Evolutionary conservation across 2,113 vertebrate species (phyloP).

Genomic region (Gobio gobio): DNA sequence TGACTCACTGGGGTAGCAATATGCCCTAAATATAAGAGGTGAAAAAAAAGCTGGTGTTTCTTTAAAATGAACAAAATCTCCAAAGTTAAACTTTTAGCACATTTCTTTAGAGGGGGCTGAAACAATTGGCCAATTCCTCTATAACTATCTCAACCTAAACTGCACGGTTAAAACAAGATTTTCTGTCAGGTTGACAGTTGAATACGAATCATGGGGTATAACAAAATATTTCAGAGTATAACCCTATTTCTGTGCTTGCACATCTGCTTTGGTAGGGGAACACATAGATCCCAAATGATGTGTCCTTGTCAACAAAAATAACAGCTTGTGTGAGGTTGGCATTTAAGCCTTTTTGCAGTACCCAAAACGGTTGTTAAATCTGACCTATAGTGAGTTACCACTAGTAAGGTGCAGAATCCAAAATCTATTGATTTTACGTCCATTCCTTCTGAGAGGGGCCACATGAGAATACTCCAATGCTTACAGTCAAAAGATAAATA

Average conservation of each 20-base stretch:
- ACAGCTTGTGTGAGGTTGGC: slow-evolving; percentile 29
- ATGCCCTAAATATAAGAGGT: not conserved
- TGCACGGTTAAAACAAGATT: slow-evolving; percentile 22
- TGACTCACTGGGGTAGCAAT: too few relatives aligned
- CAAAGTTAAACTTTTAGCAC: not conserved
- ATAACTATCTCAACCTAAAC: not conserved
- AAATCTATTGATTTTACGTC: slow-evolving; percentile 51
- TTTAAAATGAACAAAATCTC: not conserved
- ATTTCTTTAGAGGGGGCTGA: not conserved
- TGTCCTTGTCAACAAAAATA: slow-evolving; percentile 42
- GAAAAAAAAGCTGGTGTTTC: not conserved
- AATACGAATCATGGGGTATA: slow-evolving; percentile 17
- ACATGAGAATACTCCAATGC: slow-evolving; percentile 15
- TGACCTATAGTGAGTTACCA: slow-evolving; percentile 48
- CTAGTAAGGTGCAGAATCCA: slow-evolving; percentile 43
- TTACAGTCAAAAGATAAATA: slow-evolving; percentile 4
- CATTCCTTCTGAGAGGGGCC: slow-evolving; percentile 28
- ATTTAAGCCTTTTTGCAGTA: slow-evolving; percentile 42
- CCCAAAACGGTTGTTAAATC: slow-evolving; percentile 51
- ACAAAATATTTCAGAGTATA: slow-evolving; percentile 14
- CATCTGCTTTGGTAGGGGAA: not conserved
- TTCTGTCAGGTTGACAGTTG: not conserved
- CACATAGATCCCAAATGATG: slow-evolving; percentile 41
- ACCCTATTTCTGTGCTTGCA: slow-evolving; percentile 20
- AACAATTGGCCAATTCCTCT: not conserved